Base-by-base conservation (phyloP, 1,140 invertebrate species). In the Lasioglossum baleicum region DNA sequence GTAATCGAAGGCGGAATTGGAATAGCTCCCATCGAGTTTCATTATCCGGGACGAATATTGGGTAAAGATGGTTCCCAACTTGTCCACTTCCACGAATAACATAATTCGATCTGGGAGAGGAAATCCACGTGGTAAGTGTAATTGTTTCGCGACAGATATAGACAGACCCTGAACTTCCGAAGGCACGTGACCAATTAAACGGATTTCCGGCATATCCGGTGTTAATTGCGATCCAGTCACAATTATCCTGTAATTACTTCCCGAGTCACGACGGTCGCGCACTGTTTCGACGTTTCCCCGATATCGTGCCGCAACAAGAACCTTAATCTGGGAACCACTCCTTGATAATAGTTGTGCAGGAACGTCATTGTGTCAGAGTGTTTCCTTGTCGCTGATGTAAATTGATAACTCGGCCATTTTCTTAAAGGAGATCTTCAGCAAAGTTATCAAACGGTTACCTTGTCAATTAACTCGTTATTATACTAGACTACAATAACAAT, bases 161-260 rank as follows among this genome's bases (percentile, higher is more conserved):
- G 51, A 70, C 15, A 69, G 64, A 42, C 7, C 31, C 15, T 10
- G 40, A 6, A 15, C 56, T 48, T 26, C 42, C 13, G 15, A 0
- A 2, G 61, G 13, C 40, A 51, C 13, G 65, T 20, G 56, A 26
- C 48, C 75, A 22, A 76, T 70, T 61, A 70, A 61, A 67, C 56
- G 66, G 66, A 70, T 76, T 61, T 76, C 75, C 26, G 3, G 1
- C 8, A 0, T 48, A 67, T 48, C n/a, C n/a, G 5, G 26, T 48
- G 58, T 63, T 63, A 61, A 77, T 61, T 63, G 31, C 26, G 15
- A 70, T 51, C 15, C 42, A 26, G 60, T 70, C 75, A 63, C 42
- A 35, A 70, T 70, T 70, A 70, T 63, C 58, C n/a, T 70, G 26
- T 70, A 77, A 77, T 77, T 70, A 51, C 56, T 77, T 58, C n/a